A percentile compares a stretch with the other conserved stretches of the same genome.
Conservation (phyloP, 1,140 invertebrate genomes). For the Pararge aegeria region DNA sequence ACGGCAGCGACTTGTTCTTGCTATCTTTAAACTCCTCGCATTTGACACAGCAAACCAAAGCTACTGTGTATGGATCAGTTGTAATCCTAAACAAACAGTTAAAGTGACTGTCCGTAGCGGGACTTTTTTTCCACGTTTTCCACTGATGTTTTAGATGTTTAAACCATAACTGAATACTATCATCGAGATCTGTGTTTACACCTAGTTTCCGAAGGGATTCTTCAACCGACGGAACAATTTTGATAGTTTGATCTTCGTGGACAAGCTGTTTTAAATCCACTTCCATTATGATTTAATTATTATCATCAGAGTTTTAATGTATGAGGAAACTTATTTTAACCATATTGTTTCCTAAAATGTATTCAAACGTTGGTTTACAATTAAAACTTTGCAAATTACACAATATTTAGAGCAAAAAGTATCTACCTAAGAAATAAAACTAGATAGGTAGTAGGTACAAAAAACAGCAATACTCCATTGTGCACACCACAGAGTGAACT, state of each 20-base stretch:
- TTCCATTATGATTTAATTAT: neutral
- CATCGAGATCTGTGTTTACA: constrained; percentile 54
- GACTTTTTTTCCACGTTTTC: constrained; percentile 68
- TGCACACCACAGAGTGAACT: too few relatives aligned
- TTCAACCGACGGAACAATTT: constrained; percentile 69
- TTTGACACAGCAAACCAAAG: constrained; percentile 58
- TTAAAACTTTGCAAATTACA: too few relatives aligned
- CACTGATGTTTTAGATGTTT: constrained; percentile 55
- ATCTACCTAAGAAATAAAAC: too few relatives aligned
- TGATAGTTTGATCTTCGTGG: constrained; percentile 60
- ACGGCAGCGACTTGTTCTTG: constrained; percentile 66
- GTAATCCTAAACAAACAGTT: constrained; percentile 44
- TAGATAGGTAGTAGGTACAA: too few relatives aligned
- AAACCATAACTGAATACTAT: constrained; percentile 47
- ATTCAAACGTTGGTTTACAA: too few relatives aligned
- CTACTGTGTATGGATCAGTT: constrained; percentile 51
- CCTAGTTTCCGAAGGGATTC: constrained; percentile 56
- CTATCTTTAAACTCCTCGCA: constrained; percentile 69
- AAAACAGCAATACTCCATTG: too few relatives aligned
- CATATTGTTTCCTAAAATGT: neutral
- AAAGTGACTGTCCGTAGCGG: constrained; percentile 49
- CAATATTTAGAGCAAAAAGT: too few relatives aligned
- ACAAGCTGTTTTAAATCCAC: constrained; percentile 58
- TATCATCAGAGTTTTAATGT: neutral
- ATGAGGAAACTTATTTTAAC: neutral